Evolutionary conservation across 2,888 invertebrate genomes (phyloP).

Genomic region (Phengaris arion): DNA sequence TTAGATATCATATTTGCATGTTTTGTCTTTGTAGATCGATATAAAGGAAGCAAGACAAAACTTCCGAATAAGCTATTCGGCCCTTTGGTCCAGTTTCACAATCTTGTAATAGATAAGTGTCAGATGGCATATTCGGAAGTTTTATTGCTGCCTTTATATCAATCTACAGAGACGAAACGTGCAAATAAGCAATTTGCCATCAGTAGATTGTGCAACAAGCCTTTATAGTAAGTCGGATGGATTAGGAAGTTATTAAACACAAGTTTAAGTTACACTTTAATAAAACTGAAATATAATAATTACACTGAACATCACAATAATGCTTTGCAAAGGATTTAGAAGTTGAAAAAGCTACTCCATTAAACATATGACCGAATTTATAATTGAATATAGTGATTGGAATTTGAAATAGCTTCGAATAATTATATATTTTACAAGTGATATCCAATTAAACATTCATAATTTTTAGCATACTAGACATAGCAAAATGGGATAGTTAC

Average conservation of each 20-base stretch:
- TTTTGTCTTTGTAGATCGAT: too few species aligned
- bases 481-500: conserved; percentile 31
- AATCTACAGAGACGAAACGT: too few species aligned
- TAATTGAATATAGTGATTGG: conserved; percentile 23
- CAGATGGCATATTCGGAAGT: too few species aligned
- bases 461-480: not conserved
- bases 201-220: too few species aligned
- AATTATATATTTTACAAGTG: not conserved
- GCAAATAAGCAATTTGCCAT: too few species aligned
- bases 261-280: conserved; percentile 69
- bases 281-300: conserved; percentile 75
- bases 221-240: not conserved
- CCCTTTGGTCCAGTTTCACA: too few species aligned
- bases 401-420: conserved; percentile 22
- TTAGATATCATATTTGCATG: too few species aligned
- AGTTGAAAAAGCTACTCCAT: conserved; percentile 42
- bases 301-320: conserved; percentile 80
- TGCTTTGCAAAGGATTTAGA: conserved; percentile 76
- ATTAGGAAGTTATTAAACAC: conserved; percentile 36
- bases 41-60: too few species aligned
- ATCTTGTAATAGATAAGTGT: too few species aligned
- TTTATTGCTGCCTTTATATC: too few species aligned
- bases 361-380: conserved; percentile 4
- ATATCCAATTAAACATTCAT: not conserved
- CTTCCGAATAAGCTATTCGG: too few species aligned